Percentiles rank a stretch among this genome's conserved stretches.
Evolutionary conservation across 2,888 invertebrate genomes (phyloP).

Genomic region (Agrypnus murinus): DNA sequence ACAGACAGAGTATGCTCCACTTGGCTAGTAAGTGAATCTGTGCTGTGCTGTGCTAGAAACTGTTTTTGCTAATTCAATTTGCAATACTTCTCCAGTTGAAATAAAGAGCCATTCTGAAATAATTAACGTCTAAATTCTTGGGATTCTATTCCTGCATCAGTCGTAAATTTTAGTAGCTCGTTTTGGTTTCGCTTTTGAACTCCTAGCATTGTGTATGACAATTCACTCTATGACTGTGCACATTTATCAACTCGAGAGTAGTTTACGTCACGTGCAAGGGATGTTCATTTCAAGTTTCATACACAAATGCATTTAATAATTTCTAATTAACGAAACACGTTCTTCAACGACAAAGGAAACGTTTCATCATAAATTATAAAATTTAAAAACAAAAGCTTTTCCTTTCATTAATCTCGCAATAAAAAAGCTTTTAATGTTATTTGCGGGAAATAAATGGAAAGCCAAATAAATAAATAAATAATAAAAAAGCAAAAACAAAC

Average conservation of each 20-base stretch:
- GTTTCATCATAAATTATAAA: too few relatives aligned
- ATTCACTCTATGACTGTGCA: slow-evolving; percentile 19
- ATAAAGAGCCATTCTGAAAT: slow-evolving; percentile 5
- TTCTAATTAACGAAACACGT: too few relatives aligned
- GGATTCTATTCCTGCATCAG: slow-evolving; percentile 19
- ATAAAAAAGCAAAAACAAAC: too few relatives aligned
- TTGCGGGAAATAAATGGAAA: too few relatives aligned
- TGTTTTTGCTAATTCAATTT: slow-evolving; percentile 16
- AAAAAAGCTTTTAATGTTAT: too few relatives aligned
- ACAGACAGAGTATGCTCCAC: too few relatives aligned
- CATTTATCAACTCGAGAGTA: slow-evolving; percentile 28
- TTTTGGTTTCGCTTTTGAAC: slow-evolving; percentile 13
- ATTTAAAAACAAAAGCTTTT: too few relatives aligned
- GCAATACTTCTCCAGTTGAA: slow-evolving; percentile 9
- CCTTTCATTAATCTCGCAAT: too few relatives aligned
- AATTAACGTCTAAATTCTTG: slow-evolving; percentile 26
- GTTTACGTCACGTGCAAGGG: slow-evolving; percentile 20
- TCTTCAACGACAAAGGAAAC: too few relatives aligned
- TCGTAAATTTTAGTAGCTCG: slow-evolving; percentile 17
- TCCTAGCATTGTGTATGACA: slow-evolving; percentile 32
- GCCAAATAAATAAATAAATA: too few relatives aligned
- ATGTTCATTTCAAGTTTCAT: slow-evolving; percentile 10
- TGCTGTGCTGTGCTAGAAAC: not conserved
- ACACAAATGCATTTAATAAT: slow-evolving; percentile 3
- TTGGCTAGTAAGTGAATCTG: too few relatives aligned